Evolutionary conservation across 2,888 invertebrate species (phyloP).

Genomic region (Polyommatus icarus): DNA sequence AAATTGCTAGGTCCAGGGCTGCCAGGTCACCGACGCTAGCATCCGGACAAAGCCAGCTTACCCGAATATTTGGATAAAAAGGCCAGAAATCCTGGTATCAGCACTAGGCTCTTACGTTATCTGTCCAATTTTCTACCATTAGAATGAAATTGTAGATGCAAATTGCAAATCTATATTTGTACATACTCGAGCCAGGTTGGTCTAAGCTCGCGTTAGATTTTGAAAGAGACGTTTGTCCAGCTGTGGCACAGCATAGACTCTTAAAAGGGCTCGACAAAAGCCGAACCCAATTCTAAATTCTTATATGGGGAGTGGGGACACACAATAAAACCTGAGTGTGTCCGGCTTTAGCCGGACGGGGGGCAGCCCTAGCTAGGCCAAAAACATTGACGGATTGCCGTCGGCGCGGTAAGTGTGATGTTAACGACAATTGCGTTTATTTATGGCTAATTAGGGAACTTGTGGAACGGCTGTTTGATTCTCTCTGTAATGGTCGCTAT

Average conservation of each 20-base stretch:
- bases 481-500: conserved; percentile 3
- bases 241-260: background rate
- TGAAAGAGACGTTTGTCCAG: background rate
- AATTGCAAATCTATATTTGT: background rate
- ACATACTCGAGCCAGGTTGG: background rate
- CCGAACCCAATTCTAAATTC: background rate
- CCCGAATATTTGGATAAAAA: background rate
- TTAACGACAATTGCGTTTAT: conserved; percentile 28
- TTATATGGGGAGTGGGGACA: too few species aligned
- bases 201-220: background rate
- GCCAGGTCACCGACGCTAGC: background rate
- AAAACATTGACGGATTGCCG: conserved; percentile 45
- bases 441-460: conserved; percentile 20
- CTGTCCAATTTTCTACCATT: background rate
- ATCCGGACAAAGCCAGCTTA: background rate
- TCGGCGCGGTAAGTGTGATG: conserved; percentile 24
- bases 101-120: too few species aligned
- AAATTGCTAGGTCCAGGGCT: conserved; percentile 43
- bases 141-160: background rate
- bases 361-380: conserved; percentile 41
- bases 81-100: background rate
- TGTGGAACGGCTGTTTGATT: background rate
- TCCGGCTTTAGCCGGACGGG: background rate
- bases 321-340: too few species aligned
- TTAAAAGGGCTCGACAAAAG: background rate